Percentiles rank a stretch among this genome's conserved stretches.
phyloP scores from a whole-genome alignment of 1,140 invertebrate species.

The Drosophila paulistorum region DNA sequence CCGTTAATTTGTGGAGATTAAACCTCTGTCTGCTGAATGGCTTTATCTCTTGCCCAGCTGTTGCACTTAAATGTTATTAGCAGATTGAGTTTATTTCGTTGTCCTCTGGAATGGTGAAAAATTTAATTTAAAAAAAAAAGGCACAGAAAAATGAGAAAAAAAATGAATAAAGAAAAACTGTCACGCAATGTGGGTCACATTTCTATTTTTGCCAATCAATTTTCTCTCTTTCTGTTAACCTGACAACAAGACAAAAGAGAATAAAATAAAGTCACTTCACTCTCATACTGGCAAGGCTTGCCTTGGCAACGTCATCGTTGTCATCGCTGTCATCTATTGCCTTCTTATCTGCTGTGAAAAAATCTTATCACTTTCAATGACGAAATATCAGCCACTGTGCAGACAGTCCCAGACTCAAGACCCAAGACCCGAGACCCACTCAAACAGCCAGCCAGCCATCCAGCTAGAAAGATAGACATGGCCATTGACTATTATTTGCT shows the following conservation, averaged over 20 bases:
- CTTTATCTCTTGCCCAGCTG: slow-evolving; percentile 30
- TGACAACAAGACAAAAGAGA: slow-evolving; percentile 49
- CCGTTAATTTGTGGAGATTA: slow-evolving; percentile 73
- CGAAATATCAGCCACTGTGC: slow-evolving; percentile 42
- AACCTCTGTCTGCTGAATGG: slow-evolving; percentile 32
- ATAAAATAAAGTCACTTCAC: slow-evolving; percentile 29
- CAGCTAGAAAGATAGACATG: slow-evolving; percentile 68
- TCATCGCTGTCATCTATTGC: slow-evolving; percentile 22
- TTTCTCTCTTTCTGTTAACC: slow-evolving; percentile 28
- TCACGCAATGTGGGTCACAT: slow-evolving; percentile 48
- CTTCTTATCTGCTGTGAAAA: slow-evolving; percentile 46
- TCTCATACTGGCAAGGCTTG: slow-evolving; percentile 8
- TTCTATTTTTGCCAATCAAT: slow-evolving; percentile 53
- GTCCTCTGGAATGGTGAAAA: slow-evolving; percentile 14
- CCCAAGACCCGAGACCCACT: slow-evolving; percentile 24
- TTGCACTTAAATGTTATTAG: slow-evolving; percentile 61
- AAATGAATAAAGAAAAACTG: slow-evolving; percentile 14
- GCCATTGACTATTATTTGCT: slow-evolving; percentile 67
- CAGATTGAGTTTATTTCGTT: slow-evolving; percentile 39
- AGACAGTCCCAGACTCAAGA: slow-evolving; percentile 9
- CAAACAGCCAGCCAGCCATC: slow-evolving; percentile 37
- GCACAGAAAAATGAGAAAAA: not conserved
- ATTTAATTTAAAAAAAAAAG: slow-evolving; percentile 34
- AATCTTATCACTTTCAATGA: slow-evolving; percentile 66
- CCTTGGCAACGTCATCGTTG: slow-evolving; percentile 37